Conservation (phyloP, 1,140 invertebrate species). For the Drosophila arawakana region DNA sequence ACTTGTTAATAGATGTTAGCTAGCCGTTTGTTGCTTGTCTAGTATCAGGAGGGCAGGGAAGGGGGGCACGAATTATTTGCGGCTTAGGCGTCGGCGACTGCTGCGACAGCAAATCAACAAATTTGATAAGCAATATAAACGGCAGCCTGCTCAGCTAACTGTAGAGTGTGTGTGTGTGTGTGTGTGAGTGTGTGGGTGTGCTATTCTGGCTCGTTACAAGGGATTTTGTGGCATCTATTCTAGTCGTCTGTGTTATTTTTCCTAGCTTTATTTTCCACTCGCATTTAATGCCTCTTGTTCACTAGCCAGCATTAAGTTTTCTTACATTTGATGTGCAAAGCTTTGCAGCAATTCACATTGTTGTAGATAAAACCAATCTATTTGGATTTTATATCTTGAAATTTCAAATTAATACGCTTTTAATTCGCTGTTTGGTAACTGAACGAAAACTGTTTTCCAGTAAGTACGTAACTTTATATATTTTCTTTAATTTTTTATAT, state of each 20-base stretch:
- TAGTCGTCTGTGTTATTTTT: constrained; percentile 21
- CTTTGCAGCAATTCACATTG: constrained; percentile 11
- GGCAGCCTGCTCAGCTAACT: constrained; percentile 19
- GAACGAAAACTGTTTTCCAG: too few species aligned
- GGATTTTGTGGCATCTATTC: constrained; percentile 58
- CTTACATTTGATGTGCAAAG: constrained; percentile 17
- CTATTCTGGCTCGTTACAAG: constrained; percentile 62
- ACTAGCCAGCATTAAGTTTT: constrained; percentile 23
- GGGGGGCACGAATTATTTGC: constrained; percentile 71
- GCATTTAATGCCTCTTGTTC: constrained; percentile 32
- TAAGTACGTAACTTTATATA: not conserved
- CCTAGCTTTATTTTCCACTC: too few species aligned
- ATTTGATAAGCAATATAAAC: constrained; percentile 82
- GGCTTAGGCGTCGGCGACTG: constrained; percentile 63
- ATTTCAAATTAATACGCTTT: constrained; percentile 25
- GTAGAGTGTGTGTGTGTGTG: constrained; percentile 9
- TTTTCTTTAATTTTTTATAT: not conserved
- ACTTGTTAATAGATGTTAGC: constrained; percentile 72
- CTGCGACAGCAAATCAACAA: constrained; percentile 79
- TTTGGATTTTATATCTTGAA: constrained; percentile 16
- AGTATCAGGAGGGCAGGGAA: constrained; percentile 2
- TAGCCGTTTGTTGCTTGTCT: constrained; percentile 49
- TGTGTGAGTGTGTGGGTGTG: constrained; percentile 12
- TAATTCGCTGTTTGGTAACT: not conserved
- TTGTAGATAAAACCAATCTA: constrained; percentile 29